Evolutionary conservation across 2,888 invertebrate species (phyloP).

Genomic region (Aricia artaxerxes): DNA sequence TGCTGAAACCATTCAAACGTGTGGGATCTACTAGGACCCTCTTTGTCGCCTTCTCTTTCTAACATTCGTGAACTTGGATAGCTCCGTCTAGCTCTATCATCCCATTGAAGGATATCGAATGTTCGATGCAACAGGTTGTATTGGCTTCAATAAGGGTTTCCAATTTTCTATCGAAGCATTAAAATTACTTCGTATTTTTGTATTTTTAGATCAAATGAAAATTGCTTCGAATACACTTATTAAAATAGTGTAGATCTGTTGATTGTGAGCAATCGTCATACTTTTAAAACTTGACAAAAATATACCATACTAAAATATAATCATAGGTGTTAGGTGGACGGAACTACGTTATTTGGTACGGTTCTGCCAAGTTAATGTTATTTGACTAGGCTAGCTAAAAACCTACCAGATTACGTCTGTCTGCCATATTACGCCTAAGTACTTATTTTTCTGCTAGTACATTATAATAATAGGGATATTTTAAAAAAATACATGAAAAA

Average conservation of each 20-base stretch:
- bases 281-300: background rate
- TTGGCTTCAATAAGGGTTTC: conserved; percentile 72
- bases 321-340: too few relatives aligned
- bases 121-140: conserved; percentile 77
- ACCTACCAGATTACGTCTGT: too few relatives aligned
- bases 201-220: background rate
- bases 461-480: background rate
- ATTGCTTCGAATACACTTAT: background rate
- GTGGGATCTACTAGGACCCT: conserved; percentile 70
- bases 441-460: too few relatives aligned
- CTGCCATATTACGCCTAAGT: too few relatives aligned
- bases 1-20: conserved; percentile 73
- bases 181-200: background rate
- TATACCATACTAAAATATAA: too few relatives aligned
- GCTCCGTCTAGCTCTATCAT: conserved; percentile 52
- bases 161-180: conserved; percentile 49
- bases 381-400: background rate
- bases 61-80: conserved; percentile 41
- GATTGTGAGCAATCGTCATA: background rate
- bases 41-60: conserved; percentile 54
- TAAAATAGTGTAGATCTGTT: background rate
- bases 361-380: background rate
- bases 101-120: conserved; percentile 79
- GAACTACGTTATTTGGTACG: too few relatives aligned
- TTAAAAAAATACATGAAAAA: background rate